Conservation (phyloP, 2,113 vertebrate species). For the Ceyx melanurus region DNA sequence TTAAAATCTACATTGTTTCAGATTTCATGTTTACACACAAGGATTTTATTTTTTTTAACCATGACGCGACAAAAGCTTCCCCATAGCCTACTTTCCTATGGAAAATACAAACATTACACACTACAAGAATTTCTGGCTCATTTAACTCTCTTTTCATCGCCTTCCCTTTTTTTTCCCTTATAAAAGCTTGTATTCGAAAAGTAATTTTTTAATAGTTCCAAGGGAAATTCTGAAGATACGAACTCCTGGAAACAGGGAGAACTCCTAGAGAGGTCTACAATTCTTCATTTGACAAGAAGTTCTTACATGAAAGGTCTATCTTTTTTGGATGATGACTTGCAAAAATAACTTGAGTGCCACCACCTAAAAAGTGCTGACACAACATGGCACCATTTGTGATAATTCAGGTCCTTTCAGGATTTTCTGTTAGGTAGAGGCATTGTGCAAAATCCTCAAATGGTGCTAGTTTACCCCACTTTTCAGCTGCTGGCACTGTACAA, state of each 20-base stretch:
- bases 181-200: slow-evolving; percentile 41
- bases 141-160: slow-evolving; percentile 71
- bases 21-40: slow-evolving; percentile 77
- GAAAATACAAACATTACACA: slow-evolving; percentile 65
- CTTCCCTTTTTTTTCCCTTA: slow-evolving; percentile 56
- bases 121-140: slow-evolving; percentile 70
- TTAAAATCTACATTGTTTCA: slow-evolving; percentile 78
- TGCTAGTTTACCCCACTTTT: slow-evolving; percentile 62
- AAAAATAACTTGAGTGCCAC: slow-evolving; percentile 70
- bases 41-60: slow-evolving; percentile 44
- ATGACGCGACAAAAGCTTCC: slow-evolving; percentile 58
- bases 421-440: slow-evolving; percentile 40
- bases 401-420: slow-evolving; percentile 27
- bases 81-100: slow-evolving; percentile 49
- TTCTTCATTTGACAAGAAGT: slow-evolving; percentile 69
- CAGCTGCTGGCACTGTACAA: slow-evolving; percentile 67
- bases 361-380: slow-evolving; percentile 66
- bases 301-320: slow-evolving; percentile 63
- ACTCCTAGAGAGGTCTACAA: slow-evolving; percentile 70
- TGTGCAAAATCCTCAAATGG: slow-evolving; percentile 55
- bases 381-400: slow-evolving; percentile 8
- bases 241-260: slow-evolving; percentile 67
- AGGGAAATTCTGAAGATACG: slow-evolving; percentile 31
- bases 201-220: slow-evolving; percentile 27
- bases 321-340: slow-evolving; percentile 62